A percentile compares a stretch with the other conserved stretches of the same genome.
These are phyloP conservation scores for Siniperca undulata DNA, from an alignment of 2,797 vertebrate genomes.

Conservation along the genomic window DNA sequence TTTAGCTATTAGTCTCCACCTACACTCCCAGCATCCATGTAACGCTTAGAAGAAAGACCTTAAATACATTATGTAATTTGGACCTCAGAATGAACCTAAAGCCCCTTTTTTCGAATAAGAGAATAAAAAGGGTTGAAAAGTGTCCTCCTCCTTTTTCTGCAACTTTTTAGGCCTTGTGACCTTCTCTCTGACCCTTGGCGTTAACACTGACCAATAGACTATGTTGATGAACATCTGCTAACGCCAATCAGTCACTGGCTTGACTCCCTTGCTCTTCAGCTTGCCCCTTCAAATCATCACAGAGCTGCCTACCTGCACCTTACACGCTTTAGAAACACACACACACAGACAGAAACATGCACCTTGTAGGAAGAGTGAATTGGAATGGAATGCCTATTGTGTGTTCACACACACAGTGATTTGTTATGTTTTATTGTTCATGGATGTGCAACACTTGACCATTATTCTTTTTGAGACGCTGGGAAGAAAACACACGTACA, in stretches of 20 bases:
- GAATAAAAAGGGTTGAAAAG: neutral
- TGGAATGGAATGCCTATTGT: conserved; percentile 32
- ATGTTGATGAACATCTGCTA: neutral
- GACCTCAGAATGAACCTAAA: conserved; percentile 18
- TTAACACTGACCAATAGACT: conserved; percentile 20
- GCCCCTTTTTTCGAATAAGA: neutral
- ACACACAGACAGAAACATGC: conserved; percentile 39
- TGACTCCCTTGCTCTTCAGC: conserved; percentile 49
- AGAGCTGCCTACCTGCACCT: conserved; percentile 83
- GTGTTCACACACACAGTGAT: conserved; percentile 42
- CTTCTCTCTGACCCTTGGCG: neutral
- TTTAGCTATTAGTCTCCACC: conserved; percentile 18
- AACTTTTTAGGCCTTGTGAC: conserved; percentile 1
- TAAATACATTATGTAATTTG: conserved; percentile 32
- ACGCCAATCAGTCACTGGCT: conserved; percentile 6
- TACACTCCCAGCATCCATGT: conserved; percentile 14
- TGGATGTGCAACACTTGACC: conserved; percentile 24
- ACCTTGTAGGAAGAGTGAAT: conserved; percentile 51
- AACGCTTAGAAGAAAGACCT: conserved; percentile 19
- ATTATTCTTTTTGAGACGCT: conserved; percentile 13
- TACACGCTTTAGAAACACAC: conserved; percentile 63
- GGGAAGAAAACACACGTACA: conserved; percentile 18
- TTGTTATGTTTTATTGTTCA: conserved; percentile 25
- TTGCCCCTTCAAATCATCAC: conserved; percentile 79
- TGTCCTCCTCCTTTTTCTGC: neutral